These are phyloP conservation scores for Bombus difficillimus DNA, from an alignment of 1,140 invertebrate genomes.

Conservation along the genomic window DNA sequence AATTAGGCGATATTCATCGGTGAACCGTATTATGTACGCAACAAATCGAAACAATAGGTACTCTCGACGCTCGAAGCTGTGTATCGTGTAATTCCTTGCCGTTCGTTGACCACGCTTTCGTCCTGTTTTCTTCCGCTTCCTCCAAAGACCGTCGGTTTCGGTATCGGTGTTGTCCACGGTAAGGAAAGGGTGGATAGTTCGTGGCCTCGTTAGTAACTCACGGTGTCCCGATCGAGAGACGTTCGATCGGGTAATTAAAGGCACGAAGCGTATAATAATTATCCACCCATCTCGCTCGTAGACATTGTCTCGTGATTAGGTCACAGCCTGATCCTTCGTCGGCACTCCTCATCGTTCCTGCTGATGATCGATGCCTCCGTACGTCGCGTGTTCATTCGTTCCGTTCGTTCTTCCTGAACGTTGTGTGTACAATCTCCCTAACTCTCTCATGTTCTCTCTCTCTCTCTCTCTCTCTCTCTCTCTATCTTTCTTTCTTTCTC, in stretches of 20 bases:
- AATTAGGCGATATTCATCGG: constrained; percentile 64
- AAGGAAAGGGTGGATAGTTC: constrained; percentile 47
- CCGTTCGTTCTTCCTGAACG: constrained; percentile 4
- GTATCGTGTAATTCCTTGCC: constrained; percentile 52
- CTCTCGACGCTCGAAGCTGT: constrained; percentile 57
- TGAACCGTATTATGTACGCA: constrained; percentile 53
- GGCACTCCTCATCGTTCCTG: constrained; percentile 55
- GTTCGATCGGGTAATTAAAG: constrained; percentile 25
- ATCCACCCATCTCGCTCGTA: constrained; percentile 40
- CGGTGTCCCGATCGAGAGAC: constrained; percentile 36
- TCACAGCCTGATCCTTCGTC: constrained; percentile 68
- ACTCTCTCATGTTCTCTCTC: not conserved
- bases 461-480: constrained; percentile 12
- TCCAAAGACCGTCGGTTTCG: constrained; percentile 48
- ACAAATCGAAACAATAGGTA: constrained; percentile 60
- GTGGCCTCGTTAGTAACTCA: constrained; percentile 43
- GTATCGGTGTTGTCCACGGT: constrained; percentile 47
- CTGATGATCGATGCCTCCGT: constrained; percentile 52
- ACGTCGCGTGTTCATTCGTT: constrained; percentile 21
- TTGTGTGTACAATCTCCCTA: constrained; percentile 25
- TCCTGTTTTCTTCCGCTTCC: constrained; percentile 51
- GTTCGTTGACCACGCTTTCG: constrained; percentile 67
- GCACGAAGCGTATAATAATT: constrained; percentile 41
- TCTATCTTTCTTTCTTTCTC: constrained; percentile 9
- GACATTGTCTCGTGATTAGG: constrained; percentile 60